phyloP scores from a whole-genome alignment of 1,140 invertebrate species.

The Metopolophium dirhodum region DNA sequence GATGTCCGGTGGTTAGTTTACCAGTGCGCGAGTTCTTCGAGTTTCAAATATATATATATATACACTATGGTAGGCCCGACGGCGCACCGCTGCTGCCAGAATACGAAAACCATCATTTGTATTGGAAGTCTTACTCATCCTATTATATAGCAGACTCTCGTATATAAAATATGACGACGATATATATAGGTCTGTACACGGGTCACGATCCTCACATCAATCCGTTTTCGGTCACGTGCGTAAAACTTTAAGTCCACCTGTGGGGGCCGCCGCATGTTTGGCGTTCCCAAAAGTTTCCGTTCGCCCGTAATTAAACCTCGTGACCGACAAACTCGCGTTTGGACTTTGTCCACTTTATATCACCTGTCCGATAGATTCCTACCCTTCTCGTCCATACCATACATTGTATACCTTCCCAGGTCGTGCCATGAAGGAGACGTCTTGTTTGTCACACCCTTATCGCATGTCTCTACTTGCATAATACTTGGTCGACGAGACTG shows the following conservation, averaged over 20 bases:
- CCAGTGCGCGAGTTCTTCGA: background rate
- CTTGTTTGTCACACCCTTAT: background rate
- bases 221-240: slow-evolving; percentile 38
- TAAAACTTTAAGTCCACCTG: slow-evolving; percentile 38
- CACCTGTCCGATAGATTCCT: background rate
- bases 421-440: background rate
- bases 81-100: background rate
- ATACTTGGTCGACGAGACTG: background rate
- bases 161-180: background rate
- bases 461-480: background rate
- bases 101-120: slow-evolving; percentile 1
- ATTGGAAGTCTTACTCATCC: background rate
- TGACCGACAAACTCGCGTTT: background rate
- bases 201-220: slow-evolving; percentile 53
- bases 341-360: slow-evolving; percentile 22
- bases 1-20: background rate
- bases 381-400: background rate
- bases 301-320: slow-evolving; percentile 26
- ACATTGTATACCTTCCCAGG: background rate
- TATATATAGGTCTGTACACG: background rate
- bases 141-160: background rate
- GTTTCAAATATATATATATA: no score
- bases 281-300: slow-evolving; percentile 6
- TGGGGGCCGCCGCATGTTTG: background rate
- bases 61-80: background rate